Percentiles rank a stretch among this genome's conserved stretches.
phyloP scores from a whole-genome alignment of 1,140 invertebrate species.

The Lasioglossum albipes region DNA sequence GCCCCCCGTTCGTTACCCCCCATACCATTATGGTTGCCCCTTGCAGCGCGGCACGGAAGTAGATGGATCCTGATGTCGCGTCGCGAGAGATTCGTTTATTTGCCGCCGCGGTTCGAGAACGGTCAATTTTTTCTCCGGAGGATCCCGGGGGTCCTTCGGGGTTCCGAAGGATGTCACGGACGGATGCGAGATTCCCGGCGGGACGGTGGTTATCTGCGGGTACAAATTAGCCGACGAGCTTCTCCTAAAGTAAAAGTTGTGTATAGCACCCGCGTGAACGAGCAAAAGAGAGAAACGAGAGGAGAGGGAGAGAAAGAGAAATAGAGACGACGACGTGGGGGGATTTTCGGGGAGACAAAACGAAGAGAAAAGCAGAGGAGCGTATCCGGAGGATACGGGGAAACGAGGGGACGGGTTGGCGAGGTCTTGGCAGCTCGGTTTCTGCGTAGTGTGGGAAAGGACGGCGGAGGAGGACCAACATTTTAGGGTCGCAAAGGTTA shows the following conservation, averaged over 20 bases:
- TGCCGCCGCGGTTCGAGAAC: neutral
- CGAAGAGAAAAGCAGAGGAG: constrained; percentile 11
- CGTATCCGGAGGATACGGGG: constrained; percentile 31
- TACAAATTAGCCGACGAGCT: constrained; percentile 77
- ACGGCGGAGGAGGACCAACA: constrained; percentile 52
- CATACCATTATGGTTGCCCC: no score
- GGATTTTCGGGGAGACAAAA: constrained; percentile 1
- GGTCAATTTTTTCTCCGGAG: constrained; percentile 49
- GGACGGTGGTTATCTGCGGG: constrained; percentile 72
- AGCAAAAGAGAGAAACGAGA: constrained; percentile 58
- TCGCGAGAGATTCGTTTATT: constrained; percentile 24
- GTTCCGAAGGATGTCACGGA: constrained; percentile 63
- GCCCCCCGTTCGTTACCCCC: no score
- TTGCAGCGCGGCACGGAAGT: no score
- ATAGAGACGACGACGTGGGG: neutral
- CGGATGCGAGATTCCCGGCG: constrained; percentile 60
- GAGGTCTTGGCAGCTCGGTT: constrained; percentile 30
- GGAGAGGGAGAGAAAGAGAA: neutral
- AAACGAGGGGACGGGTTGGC: neutral
- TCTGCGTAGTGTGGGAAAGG: constrained; percentile 70
- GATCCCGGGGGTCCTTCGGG: constrained; percentile 12
- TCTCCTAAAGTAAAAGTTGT: constrained; percentile 77
- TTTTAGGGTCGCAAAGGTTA: constrained; percentile 72
- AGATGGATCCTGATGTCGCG: neutral
- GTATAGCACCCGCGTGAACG: constrained; percentile 70